These are phyloP conservation scores for Habropoda laboriosa DNA, from an alignment of 1,140 invertebrate species.

Conservation along the genomic window DNA sequence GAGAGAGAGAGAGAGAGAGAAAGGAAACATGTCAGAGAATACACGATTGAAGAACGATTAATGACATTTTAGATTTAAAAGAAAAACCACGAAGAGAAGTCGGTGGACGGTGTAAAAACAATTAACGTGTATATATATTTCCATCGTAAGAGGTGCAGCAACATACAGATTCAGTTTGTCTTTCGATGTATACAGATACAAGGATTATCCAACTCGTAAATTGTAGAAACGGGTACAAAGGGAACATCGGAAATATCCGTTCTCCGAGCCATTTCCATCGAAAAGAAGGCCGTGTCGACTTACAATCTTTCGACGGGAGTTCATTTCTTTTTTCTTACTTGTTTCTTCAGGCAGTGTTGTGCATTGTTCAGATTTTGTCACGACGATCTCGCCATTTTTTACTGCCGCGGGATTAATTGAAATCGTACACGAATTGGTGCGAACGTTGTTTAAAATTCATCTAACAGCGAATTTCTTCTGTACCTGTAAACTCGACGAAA, in stretches of 20 bases:
- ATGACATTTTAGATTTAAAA: no score
- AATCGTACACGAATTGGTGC: neutral
- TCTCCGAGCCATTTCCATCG: slow-evolving; percentile 27
- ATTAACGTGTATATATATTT: slow-evolving; percentile 64
- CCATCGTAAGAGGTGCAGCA: slow-evolving; percentile 57
- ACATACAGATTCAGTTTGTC: slow-evolving; percentile 59
- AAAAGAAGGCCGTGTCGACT: slow-evolving; percentile 50
- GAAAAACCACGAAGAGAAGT: slow-evolving; percentile 27
- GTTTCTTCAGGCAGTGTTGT: slow-evolving; percentile 30
- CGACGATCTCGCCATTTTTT: no score
- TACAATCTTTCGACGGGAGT: slow-evolving; percentile 13
- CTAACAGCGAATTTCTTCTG: no score
- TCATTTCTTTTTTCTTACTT: no score
- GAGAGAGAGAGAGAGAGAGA: no score
- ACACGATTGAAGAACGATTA: neutral
- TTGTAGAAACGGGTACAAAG: slow-evolving; percentile 54
- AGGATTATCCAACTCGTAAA: slow-evolving; percentile 43
- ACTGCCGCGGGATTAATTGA: neutral
- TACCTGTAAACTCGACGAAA: no score
- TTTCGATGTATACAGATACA: slow-evolving; percentile 66
- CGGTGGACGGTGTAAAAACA: slow-evolving; percentile 30
- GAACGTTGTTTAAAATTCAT: neutral
- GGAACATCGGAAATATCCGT: slow-evolving; percentile 31
- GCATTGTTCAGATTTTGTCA: slow-evolving; percentile 4
- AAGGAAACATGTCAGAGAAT: no score